Percentiles rank a stretch among this genome's conserved stretches.
Conservation (phyloP, 2,888 invertebrate species). For the Eupithecia exiguata region DNA sequence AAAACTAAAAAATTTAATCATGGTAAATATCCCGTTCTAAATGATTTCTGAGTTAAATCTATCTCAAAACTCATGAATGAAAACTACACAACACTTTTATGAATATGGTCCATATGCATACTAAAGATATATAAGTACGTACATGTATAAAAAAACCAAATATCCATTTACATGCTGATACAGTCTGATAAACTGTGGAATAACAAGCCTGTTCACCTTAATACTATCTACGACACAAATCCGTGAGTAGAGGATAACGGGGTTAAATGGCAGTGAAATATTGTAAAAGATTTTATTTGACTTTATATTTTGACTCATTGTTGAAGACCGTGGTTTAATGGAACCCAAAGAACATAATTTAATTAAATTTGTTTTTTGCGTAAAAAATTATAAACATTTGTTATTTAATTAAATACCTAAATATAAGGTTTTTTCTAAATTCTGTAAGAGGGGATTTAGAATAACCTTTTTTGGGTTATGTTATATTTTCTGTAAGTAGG, state of each 20-base stretch:
- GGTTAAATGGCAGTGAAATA: neutral
- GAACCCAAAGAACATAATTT: neutral
- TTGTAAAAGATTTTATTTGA: neutral
- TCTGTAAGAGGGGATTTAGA: no score
- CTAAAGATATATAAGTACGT: no score
- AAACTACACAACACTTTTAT: neutral
- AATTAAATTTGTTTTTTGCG: neutral
- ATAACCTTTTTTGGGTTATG: no score
- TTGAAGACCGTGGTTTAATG: neutral
- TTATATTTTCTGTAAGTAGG: no score
- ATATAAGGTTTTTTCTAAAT: no score
- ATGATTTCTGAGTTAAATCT: neutral
- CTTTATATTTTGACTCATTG: neutral
- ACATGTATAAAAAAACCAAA: no score
- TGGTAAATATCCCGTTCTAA: no score
- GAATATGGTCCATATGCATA: neutral
- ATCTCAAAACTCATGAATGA: neutral
- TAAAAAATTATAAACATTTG: neutral
- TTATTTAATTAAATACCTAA: no score
- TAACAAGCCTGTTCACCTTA: conserved; percentile 25
- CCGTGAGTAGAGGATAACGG: neutral
- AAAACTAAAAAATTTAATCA: no score
- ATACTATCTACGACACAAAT: conserved; percentile 1
- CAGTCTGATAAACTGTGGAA: conserved; percentile 2
- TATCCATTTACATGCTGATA: neutral